Evolutionary conservation across 2,888 invertebrate genomes (phyloP).

Genomic region (Melinopterus prodromus): DNA sequence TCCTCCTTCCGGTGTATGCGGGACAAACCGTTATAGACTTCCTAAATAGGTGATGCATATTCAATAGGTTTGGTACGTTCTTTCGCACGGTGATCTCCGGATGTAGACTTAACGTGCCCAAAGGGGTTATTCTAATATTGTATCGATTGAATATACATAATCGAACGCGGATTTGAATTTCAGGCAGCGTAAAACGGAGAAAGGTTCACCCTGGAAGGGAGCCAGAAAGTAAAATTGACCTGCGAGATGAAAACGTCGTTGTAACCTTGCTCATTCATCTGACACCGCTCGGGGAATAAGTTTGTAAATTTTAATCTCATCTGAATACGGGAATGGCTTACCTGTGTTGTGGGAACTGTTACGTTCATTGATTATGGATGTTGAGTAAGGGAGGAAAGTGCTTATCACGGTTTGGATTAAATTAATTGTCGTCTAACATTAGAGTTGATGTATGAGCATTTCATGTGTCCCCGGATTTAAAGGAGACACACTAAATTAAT

Average conservation of each 20-base stretch:
- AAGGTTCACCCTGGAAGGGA: not conserved
- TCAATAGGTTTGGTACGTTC: constrained; percentile 30
- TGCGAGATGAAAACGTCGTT: not conserved
- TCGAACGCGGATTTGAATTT: constrained; percentile 4
- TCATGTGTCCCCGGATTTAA: no score
- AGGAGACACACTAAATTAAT: no score
- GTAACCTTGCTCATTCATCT: not conserved
- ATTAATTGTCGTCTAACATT: not conserved
- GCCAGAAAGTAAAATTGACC: not conserved
- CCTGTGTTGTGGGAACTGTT: not conserved
- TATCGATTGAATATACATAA: constrained; percentile 4
- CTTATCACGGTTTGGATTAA: not conserved
- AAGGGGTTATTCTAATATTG: constrained; percentile 4
- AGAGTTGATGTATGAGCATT: no score
- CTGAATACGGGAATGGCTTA: not conserved
- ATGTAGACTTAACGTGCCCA: not conserved
- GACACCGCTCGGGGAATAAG: not conserved
- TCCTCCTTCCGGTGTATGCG: not conserved
- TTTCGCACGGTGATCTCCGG: constrained; percentile 29
- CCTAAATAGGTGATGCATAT: constrained; percentile 32
- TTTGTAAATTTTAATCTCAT: constrained; percentile 4
- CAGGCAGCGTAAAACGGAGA: not conserved
- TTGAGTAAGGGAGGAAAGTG: not conserved
- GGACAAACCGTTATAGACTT: constrained; percentile 9
- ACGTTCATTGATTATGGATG: not conserved